These are phyloP conservation scores for Ginglymostoma cirratum DNA, from an alignment of 2,113 vertebrate genomes.

Conservation along the genomic window DNA sequence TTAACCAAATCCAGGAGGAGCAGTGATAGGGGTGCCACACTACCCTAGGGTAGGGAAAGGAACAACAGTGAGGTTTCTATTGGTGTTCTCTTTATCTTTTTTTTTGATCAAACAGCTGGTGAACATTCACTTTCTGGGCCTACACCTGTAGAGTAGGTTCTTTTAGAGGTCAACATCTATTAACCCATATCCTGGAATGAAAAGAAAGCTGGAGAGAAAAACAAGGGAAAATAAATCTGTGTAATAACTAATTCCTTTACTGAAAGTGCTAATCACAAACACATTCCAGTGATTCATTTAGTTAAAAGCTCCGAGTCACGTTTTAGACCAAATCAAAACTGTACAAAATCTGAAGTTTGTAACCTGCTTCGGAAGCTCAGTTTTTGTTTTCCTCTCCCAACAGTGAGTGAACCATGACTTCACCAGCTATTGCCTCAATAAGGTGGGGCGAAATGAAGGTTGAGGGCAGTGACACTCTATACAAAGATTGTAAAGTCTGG, in stretches of 20 bases:
- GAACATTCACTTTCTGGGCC: neutral
- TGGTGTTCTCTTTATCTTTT: neutral
- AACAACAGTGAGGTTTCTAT: neutral
- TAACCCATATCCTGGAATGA: neutral
- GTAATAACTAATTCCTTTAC: neutral
- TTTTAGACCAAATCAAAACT: neutral
- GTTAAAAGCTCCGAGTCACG: neutral
- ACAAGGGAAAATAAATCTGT: neutral
- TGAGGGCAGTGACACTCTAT: slow-evolving; percentile 2
- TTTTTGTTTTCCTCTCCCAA: neutral
- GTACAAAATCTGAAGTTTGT: neutral
- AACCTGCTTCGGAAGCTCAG: neutral
- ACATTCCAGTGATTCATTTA: neutral
- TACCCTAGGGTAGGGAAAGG: neutral
- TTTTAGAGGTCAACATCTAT: neutral
- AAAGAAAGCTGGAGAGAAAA: neutral
- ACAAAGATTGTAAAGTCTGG: slow-evolving; percentile 25
- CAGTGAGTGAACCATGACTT: slow-evolving; percentile 14
- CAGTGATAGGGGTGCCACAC: neutral
- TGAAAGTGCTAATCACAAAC: neutral
- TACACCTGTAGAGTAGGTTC: neutral
- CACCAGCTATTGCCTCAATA: neutral
- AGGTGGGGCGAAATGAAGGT: slow-evolving; percentile 12
- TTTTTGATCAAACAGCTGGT: neutral
- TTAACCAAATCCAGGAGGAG: neutral